Evolutionary conservation across 2,113 vertebrate genomes (phyloP).

Genomic region (Lichenostomus cassidix): DNA sequence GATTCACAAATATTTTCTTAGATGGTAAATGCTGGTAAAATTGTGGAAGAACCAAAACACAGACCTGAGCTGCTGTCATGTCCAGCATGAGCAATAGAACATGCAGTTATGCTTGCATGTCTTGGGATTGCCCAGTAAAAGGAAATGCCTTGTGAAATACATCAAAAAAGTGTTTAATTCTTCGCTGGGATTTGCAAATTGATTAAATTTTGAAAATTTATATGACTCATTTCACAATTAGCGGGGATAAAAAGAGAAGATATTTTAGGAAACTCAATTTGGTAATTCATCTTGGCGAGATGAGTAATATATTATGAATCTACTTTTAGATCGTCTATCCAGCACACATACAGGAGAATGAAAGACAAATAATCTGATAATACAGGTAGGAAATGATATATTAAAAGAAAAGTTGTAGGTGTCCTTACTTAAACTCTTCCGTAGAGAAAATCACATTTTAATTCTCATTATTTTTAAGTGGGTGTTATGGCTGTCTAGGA

Average conservation of each 20-base stretch:
- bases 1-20: background rate
- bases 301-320: constrained; percentile 39
- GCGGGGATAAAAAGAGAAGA: background rate
- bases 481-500: background rate
- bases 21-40: background rate
- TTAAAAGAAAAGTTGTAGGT: constrained; percentile 16
- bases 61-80: background rate
- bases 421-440: constrained; percentile 4
- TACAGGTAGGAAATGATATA: background rate
- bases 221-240: constrained; percentile 11
- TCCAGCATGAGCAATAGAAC: accelerated
- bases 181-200: background rate
- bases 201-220: background rate
- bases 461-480: constrained; percentile 25
- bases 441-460: background rate
- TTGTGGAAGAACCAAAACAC: background rate
- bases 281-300: constrained; percentile 31
- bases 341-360: constrained; percentile 16
- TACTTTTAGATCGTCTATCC: constrained; percentile 22
- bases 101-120: background rate
- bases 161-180: background rate
- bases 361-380: constrained; percentile 32
- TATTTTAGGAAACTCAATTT: constrained; percentile 22
- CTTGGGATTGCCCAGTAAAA: background rate
- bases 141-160: background rate